These are phyloP conservation scores for Drosophila repletoides DNA, from an alignment of 1,140 invertebrate species.

Conservation along the genomic window DNA sequence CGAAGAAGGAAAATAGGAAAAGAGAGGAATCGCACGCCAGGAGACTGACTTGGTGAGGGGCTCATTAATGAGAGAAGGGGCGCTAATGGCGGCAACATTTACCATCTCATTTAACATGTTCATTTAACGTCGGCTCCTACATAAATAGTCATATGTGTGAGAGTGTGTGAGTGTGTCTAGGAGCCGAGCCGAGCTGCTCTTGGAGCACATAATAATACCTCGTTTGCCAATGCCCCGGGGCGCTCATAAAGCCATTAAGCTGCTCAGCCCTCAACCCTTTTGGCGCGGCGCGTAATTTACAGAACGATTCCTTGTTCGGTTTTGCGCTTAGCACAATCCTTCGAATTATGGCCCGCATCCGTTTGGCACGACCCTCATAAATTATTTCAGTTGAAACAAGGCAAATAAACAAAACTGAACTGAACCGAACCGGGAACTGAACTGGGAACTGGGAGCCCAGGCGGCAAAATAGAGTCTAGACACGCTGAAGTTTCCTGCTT, in stretches of 20 bases:
- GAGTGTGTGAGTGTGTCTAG: slow-evolving; percentile 17
- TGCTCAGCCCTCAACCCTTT: slow-evolving; percentile 51
- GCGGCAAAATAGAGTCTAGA: slow-evolving; percentile 14
- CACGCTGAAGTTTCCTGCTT: background rate
- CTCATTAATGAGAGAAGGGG: slow-evolving; percentile 44
- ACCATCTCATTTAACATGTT: slow-evolving; percentile 42
- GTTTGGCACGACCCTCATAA: slow-evolving; percentile 57
- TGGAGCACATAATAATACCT: slow-evolving; percentile 65
- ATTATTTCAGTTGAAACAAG: slow-evolving; percentile 45
- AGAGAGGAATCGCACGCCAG: background rate
- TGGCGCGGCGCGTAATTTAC: slow-evolving; percentile 50
- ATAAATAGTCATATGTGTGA: slow-evolving; percentile 37
- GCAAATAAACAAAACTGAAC: slow-evolving; percentile 20
- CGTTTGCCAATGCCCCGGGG: slow-evolving; percentile 62
- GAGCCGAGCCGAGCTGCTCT: too few species aligned
- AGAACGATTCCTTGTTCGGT: slow-evolving; percentile 43
- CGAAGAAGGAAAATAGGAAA: background rate
- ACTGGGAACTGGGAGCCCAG: background rate
- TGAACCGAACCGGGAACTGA: background rate
- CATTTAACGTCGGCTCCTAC: slow-evolving; percentile 33
- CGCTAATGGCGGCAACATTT: slow-evolving; percentile 54
- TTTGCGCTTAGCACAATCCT: slow-evolving; percentile 32
- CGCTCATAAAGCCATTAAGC: slow-evolving; percentile 77
- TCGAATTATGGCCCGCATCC: slow-evolving; percentile 32
- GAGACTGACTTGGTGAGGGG: slow-evolving; percentile 26